These are phyloP conservation scores for Bradypodion pumilum DNA, from an alignment of 2,797 vertebrate species.

Conservation along the genomic window DNA sequence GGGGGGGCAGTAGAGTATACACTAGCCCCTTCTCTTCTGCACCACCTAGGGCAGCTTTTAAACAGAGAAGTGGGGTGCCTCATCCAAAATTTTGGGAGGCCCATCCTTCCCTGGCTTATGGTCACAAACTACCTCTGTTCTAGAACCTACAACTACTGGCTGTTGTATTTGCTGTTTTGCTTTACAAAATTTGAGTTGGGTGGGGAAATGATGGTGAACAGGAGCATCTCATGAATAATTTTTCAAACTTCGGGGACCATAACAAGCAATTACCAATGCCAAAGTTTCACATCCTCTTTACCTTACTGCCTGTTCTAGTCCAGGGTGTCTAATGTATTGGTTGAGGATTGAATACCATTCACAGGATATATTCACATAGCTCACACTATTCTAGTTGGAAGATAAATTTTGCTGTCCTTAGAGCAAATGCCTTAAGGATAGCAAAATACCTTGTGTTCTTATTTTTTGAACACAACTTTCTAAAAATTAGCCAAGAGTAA, in stretches of 20 bases:
- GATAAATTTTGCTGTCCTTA: neutral
- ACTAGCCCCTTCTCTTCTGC: neutral
- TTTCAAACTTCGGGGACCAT: neutral
- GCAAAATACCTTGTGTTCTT: too few relatives aligned
- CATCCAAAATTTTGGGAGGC: too few relatives aligned
- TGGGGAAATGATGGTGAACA: neutral
- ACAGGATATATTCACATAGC: too few relatives aligned
- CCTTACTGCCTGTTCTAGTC: neutral
- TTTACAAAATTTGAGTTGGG: neutral
- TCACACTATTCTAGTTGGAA: neutral
- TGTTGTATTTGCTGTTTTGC: too few relatives aligned
- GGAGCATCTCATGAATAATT: neutral
- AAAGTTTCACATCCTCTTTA: neutral
- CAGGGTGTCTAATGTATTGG: neutral
- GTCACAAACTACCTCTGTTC: too few relatives aligned
- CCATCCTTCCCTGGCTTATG: too few relatives aligned
- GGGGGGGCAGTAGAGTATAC: neutral
- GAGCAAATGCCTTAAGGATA: neutral
- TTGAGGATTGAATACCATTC: neutral
- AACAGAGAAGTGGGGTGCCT: too few relatives aligned
- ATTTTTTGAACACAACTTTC: neutral
- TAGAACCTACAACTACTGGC: too few relatives aligned
- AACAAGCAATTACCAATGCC: neutral
- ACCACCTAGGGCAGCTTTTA: neutral
- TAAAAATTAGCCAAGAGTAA: neutral